phyloP scores from a whole-genome alignment of 2,797 vertebrate species.

The Rhynchonycteris naso region DNA sequence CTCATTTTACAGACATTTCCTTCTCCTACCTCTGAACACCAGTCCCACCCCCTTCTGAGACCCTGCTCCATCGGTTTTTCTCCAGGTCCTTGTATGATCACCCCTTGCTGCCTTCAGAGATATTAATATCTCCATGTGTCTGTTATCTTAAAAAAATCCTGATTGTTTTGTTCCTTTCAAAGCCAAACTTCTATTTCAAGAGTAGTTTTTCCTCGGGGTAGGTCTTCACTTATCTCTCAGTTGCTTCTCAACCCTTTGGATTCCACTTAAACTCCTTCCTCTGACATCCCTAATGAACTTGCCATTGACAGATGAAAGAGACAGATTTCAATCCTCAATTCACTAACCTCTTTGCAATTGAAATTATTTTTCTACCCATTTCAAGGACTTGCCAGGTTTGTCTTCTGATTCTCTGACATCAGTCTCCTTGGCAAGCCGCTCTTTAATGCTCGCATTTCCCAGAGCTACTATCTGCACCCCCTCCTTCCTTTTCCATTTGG shows the following conservation, averaged over 20 bases:
- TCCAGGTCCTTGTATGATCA: neutral
- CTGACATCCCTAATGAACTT: neutral
- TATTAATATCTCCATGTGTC: neutral
- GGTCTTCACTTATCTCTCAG: neutral
- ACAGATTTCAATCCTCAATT: neutral
- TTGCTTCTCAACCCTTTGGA: neutral
- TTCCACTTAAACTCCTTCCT: neutral
- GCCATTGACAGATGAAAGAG: neutral
- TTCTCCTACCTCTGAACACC: neutral
- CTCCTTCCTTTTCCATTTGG: neutral
- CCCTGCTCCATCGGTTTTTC: neutral
- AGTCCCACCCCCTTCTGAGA: neutral
- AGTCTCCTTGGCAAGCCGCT: neutral
- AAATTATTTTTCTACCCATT: neutral
- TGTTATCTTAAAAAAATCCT: neutral
- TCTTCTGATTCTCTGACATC: neutral
- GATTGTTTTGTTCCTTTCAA: neutral
- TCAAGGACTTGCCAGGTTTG: neutral
- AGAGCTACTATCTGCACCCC: neutral
- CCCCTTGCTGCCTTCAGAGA: neutral
- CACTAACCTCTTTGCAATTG: neutral
- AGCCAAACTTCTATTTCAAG: constrained; percentile 5
- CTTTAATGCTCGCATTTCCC: neutral
- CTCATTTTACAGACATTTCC: neutral
- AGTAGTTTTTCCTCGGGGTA: neutral